Conservation (phyloP, 1,140 invertebrate species). For the Adelges cooleyi region DNA sequence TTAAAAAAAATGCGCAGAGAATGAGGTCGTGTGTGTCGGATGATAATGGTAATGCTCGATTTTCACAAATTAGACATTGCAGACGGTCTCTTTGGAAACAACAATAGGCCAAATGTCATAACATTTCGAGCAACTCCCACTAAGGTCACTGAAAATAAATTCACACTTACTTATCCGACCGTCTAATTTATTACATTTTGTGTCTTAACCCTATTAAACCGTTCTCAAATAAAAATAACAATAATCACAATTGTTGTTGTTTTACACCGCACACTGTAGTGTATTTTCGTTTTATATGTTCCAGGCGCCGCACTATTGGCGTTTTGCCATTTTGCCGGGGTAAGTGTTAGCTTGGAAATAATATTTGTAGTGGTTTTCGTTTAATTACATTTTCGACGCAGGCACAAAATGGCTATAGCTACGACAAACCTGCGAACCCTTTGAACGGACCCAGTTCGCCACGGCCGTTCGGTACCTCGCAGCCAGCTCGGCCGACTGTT, state of each 20-base stretch:
- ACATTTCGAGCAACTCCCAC: neutral
- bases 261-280: no score
- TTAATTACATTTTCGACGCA: slow-evolving; percentile 28
- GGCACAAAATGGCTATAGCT: slow-evolving; percentile 45
- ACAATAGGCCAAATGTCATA: slow-evolving; percentile 16
- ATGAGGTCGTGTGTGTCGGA: slow-evolving; percentile 4
- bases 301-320: neutral
- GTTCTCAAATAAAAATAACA: no score
- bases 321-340: neutral
- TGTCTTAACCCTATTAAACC: no score
- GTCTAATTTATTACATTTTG: neutral
- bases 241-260: no score
- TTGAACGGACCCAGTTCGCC: slow-evolving; percentile 33
- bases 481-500: neutral
- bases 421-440: slow-evolving; percentile 43
- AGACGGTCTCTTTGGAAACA: neutral
- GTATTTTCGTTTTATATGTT: neutral
- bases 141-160: neutral
- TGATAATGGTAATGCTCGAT: slow-evolving; percentile 7
- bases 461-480: neutral
- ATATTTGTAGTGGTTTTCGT: no score
- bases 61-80: neutral
- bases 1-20: slow-evolving; percentile 1
- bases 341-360: neutral
- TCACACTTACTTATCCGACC: neutral